Base-by-base conservation (phyloP, 2,797 vertebrate species). In the Alosa sapidissima region DNA sequence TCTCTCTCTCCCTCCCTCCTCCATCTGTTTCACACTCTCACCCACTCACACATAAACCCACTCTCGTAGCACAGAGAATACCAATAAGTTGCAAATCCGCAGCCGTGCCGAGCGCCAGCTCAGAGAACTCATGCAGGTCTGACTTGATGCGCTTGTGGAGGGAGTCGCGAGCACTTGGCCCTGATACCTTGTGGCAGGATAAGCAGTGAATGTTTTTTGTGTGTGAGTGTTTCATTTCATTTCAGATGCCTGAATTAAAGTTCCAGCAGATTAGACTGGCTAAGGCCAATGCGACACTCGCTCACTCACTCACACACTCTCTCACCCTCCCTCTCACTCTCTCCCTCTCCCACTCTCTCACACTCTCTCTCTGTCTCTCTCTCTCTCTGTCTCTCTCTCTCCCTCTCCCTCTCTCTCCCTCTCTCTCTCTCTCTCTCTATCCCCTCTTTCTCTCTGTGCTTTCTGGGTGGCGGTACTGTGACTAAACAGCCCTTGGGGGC, bases 401-500 rank as follows among this genome's bases (percentile, higher is more conserved):
- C 65, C 8, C 24, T 24, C 60, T 65, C 60, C 65, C 16, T 28
- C 24, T 28, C n/a, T 10, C 60, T 65, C 60, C 33, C 10, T 65
- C 60, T 62, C 21, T 24, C n/a, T n/a, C 62, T 33, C 2, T 14
- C 28, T 1, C 65, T 36, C 24, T 33, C 24, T 41, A 33, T 45
- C 68, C 65, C 13, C 65, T 72, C 65, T 33, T 9, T 72, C 65
- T 72, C 65, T 81, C 47, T 85, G 28, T 55, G 62, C 16, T 60
- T n/a, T 16, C 81, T 87, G 81, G 33, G 58, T 84, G 83, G 28
- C 54, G 14, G 28, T 72, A 54, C 49, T 62, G 28, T 84, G 54
- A 84, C 84, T 54, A 85, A 85, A 82, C 62, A 85, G 81, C 62
- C 84, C 49, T 85, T 51, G 52, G 58, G 84, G 81, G 65, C 60